Percentiles rank a stretch among this genome's conserved stretches.
Conservation (phyloP, 2,888 invertebrate species). For the Invenusta paracnida region DNA sequence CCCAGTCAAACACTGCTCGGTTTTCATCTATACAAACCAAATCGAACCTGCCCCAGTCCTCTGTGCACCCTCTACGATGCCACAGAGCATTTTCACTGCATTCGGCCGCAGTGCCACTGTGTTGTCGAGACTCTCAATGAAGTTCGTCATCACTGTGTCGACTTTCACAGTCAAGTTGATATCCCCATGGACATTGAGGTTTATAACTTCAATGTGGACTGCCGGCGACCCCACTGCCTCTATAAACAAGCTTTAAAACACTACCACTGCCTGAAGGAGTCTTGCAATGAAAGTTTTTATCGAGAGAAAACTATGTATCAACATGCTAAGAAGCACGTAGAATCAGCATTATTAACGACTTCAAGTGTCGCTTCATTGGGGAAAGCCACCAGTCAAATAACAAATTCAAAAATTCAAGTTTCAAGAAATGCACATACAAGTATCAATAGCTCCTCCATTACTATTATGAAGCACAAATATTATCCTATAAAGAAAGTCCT, state of each 20-base stretch:
- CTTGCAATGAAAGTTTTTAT: conserved; percentile 71
- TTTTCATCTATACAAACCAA: background rate
- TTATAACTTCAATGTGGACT: conserved; percentile 72
- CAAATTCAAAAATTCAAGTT: background rate
- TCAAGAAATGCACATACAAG: background rate
- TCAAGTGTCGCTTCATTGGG: background rate
- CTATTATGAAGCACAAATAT: too few relatives aligned
- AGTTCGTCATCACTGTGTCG: conserved; percentile 75
- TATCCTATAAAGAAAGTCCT: background rate
- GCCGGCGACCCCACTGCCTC: conserved; percentile 68
- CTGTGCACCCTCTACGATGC: background rate
- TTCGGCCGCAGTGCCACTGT: conserved; percentile 74
- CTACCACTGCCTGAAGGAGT: conserved; percentile 71
- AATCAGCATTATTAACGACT: background rate
- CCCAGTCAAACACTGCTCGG: background rate
- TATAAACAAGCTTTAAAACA: conserved; percentile 71
- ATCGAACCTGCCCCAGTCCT: background rate
- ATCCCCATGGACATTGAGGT: conserved; percentile 75
- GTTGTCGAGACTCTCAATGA: conserved; percentile 74
- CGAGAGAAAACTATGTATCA: conserved; percentile 71
- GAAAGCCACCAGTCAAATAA: too few relatives aligned
- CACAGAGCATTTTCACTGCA: conserved; percentile 77
- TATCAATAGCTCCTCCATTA: background rate
- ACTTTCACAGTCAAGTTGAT: conserved; percentile 77
- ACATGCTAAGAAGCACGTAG: conserved; percentile 69